phyloP scores from a whole-genome alignment of 1,140 invertebrate genomes.

The Melitaea cinxia region DNA sequence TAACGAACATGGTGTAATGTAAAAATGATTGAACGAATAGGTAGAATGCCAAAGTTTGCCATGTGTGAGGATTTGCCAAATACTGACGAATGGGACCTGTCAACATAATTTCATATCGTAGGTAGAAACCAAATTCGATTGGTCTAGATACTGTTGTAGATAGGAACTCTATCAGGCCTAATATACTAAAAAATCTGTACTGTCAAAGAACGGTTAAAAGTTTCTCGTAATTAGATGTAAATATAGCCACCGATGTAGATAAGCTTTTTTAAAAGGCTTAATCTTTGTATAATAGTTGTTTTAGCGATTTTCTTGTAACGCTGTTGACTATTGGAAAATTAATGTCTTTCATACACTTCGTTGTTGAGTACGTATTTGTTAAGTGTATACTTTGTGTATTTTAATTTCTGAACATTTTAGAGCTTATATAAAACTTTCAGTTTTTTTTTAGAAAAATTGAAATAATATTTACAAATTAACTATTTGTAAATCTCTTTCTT shows the following conservation, averaged over 20 bases:
- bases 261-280: slow-evolving; percentile 56
- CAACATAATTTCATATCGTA: slow-evolving; percentile 74
- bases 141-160: slow-evolving; percentile 43
- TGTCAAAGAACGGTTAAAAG: slow-evolving; percentile 53
- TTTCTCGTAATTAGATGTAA: slow-evolving; percentile 55
- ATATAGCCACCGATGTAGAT: slow-evolving; percentile 41
- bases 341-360: slow-evolving; percentile 46
- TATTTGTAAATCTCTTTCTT: slow-evolving; percentile 17
- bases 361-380: slow-evolving; percentile 47
- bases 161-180: slow-evolving; percentile 49
- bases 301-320: slow-evolving; percentile 51
- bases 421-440: slow-evolving; percentile 15
- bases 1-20: slow-evolving; percentile 17
- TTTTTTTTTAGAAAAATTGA: slow-evolving; percentile 20
- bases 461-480: slow-evolving; percentile 17
- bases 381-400: slow-evolving; percentile 28
- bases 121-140: slow-evolving; percentile 50
- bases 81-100: slow-evolving; percentile 68
- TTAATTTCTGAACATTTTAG: slow-evolving; percentile 40
- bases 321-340: slow-evolving; percentile 52
- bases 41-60: slow-evolving; percentile 58
- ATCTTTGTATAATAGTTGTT: slow-evolving; percentile 55
- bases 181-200: slow-evolving; percentile 44
- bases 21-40: slow-evolving; percentile 14
- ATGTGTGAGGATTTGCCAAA: slow-evolving; percentile 61